Conservation (phyloP, 2,797 vertebrate species). For the Huso huso region DNA sequence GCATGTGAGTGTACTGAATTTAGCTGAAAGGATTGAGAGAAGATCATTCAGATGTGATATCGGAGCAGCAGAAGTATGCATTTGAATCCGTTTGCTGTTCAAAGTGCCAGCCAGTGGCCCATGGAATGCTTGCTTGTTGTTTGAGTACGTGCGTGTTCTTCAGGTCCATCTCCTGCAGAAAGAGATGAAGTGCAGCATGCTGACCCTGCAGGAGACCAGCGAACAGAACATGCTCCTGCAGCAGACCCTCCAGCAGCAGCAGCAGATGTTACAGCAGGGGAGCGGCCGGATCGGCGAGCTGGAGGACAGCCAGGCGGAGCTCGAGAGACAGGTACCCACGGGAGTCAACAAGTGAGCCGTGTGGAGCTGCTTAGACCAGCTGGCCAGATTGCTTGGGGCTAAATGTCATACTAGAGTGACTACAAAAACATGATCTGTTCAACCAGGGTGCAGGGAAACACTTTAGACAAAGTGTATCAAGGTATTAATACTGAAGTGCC, state of each 20-base stretch:
- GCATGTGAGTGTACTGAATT: too few species aligned
- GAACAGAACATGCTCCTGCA: conserved; percentile 78
- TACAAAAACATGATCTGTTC: neutral
- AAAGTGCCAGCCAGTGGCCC: too few species aligned
- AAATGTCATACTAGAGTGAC: neutral
- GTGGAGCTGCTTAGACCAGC: neutral
- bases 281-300: conserved; percentile 72
- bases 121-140: too few species aligned
- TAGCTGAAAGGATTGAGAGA: too few species aligned
- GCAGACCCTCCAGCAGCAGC: conserved; percentile 74
- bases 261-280: conserved; percentile 84
- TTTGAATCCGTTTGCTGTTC: neutral
- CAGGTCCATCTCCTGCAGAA: conserved; percentile 74
- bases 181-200: conserved; percentile 61
- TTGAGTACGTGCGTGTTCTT: conserved; percentile 10
- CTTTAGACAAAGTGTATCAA: neutral
- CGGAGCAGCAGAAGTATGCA: too few species aligned
- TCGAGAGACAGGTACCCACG: conserved; percentile 69
- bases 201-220: conserved; percentile 58
- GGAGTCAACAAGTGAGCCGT: too few species aligned
- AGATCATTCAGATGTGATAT: too few species aligned
- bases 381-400: neutral
- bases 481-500: conserved; percentile 14
- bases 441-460: neutral
- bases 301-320: conserved; percentile 78